Evolutionary conservation across 2,888 invertebrate species (phyloP).

Genomic region (Eupithecia tripunctaria): DNA sequence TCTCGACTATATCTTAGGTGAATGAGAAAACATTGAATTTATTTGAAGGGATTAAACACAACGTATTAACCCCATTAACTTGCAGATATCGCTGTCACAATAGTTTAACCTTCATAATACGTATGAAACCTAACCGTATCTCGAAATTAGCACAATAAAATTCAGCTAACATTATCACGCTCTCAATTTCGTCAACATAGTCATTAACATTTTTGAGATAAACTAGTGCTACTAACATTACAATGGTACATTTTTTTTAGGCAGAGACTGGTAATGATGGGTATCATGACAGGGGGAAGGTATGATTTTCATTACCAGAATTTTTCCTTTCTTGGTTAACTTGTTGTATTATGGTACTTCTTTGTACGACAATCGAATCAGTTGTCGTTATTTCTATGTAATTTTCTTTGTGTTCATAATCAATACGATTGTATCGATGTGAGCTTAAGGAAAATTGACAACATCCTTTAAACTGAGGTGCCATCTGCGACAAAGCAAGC

Average conservation of each 20-base stretch:
- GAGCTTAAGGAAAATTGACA: background rate
- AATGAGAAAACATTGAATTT: slow-evolving; percentile 4
- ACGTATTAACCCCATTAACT: slow-evolving; percentile 22
- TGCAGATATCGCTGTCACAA: slow-evolving; percentile 23
- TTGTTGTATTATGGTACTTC: background rate
- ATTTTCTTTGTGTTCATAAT: background rate
- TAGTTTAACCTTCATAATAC: slow-evolving; percentile 15
- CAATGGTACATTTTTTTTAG: slow-evolving; percentile 71
- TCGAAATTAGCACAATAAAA: slow-evolving; percentile 11
- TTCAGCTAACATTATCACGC: slow-evolving; percentile 19
- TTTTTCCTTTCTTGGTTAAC: slow-evolving; percentile 38
- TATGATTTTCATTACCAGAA: slow-evolving; percentile 60
- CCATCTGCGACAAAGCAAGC: slow-evolving; percentile 11
- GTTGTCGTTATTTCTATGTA: background rate
- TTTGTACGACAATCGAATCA: background rate
- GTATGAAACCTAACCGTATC: slow-evolving; percentile 17
- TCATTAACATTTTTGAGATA: slow-evolving; percentile 35
- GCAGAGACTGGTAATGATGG: slow-evolving; percentile 75
- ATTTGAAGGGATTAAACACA: background rate
- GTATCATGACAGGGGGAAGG: slow-evolving; percentile 78
- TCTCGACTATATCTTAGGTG: background rate
- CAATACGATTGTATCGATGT: background rate
- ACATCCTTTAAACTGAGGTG: background rate
- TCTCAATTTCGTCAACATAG: slow-evolving; percentile 16
- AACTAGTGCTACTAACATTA: slow-evolving; percentile 48